These are phyloP conservation scores for Nasonia giraulti DNA, from an alignment of 1,140 invertebrate species.

Conservation along the genomic window DNA sequence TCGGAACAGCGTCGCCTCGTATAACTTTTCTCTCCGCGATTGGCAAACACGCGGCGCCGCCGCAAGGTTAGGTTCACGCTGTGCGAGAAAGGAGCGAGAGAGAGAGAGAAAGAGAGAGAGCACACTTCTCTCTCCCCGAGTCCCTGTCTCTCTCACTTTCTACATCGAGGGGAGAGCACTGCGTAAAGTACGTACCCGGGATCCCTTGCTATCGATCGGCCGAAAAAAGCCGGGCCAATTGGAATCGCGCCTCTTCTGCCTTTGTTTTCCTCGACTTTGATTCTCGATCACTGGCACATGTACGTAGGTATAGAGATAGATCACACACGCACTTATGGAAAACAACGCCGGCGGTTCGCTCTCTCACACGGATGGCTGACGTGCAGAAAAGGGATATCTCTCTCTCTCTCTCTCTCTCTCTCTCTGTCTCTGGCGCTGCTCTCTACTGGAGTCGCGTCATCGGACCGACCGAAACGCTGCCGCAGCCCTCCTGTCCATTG, in stretches of 20 bases:
- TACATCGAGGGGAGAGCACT: neutral
- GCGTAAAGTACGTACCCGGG: conserved; percentile 24
- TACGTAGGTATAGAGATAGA: neutral
- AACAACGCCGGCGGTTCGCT: neutral
- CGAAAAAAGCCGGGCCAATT: conserved; percentile 3
- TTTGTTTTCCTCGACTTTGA: neutral
- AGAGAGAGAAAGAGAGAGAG: neutral
- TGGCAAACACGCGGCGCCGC: neutral
- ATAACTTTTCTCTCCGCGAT: neutral
- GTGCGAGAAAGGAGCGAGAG: neutral
- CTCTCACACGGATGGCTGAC: neutral
- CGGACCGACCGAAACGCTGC: conserved; percentile 46
- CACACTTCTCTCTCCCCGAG: neutral
- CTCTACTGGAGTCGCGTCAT: conserved; percentile 46
- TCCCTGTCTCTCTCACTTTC: neutral
- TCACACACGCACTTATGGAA: neutral
- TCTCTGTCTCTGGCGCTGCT: no score
- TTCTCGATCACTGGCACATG: neutral
- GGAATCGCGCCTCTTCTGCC: neutral
- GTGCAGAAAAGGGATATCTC: neutral
- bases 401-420: neutral
- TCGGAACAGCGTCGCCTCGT: neutral
- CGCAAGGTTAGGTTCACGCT: neutral
- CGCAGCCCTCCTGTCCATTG: conserved; percentile 39
- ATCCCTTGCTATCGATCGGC: conserved; percentile 32